Conservation (phyloP, 2,888 invertebrate species). For the Deilephila porcellus region DNA sequence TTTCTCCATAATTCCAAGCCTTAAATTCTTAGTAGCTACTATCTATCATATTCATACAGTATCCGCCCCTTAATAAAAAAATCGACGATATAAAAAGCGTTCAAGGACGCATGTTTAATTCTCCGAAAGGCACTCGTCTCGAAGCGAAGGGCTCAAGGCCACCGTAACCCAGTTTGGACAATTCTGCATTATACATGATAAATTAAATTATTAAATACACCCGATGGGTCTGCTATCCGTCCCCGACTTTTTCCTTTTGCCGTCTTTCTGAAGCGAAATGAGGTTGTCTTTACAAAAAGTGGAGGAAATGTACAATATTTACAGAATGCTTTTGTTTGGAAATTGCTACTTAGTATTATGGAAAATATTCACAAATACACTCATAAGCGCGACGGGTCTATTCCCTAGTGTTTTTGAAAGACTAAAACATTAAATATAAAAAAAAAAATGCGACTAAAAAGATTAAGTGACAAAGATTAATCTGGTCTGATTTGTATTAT, state of each 20-base stretch:
- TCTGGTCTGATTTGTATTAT: too few relatives aligned
- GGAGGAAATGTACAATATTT: too few relatives aligned
- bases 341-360: too few relatives aligned
- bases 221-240: constrained; percentile 13
- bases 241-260: neutral
- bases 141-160: neutral
- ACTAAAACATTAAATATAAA: too few relatives aligned
- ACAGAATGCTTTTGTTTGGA: too few relatives aligned
- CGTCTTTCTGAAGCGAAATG: neutral
- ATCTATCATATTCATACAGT: neutral
- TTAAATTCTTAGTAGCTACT: too few relatives aligned
- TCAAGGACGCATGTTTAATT: constrained; percentile 9
- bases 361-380: too few relatives aligned
- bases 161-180: constrained; percentile 20
- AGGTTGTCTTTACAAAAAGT: neutral
- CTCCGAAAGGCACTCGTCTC: constrained; percentile 9
- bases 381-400: too few relatives aligned
- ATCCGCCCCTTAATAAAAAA: neutral
- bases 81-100: neutral
- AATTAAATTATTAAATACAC: constrained; percentile 18
- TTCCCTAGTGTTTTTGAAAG: too few relatives aligned
- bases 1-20: too few relatives aligned
- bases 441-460: too few relatives aligned
- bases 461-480: too few relatives aligned
- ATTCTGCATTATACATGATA: constrained; percentile 19